Evolutionary conservation across 1,140 invertebrate genomes (phyloP).

Genomic region (Meloidogyne floridensis): DNA sequence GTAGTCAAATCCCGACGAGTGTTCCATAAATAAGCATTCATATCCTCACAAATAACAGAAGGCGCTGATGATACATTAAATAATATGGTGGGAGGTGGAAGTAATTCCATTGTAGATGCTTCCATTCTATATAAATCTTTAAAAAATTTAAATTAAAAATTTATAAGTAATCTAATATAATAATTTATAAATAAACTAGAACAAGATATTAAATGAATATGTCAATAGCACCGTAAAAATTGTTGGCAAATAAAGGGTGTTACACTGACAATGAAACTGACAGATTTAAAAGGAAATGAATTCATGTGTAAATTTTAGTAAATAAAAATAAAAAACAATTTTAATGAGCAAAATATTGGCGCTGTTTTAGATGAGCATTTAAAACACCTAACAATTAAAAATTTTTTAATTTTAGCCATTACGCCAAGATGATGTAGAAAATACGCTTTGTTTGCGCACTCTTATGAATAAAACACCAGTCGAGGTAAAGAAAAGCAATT

Average conservation of each 20-base stretch:
- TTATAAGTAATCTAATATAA: no score
- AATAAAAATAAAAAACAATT: no score
- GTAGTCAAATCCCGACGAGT: constrained; percentile 45
- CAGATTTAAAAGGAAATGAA: background rate
- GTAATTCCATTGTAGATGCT: constrained; percentile 9
- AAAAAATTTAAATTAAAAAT: background rate
- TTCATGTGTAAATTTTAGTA: background rate
- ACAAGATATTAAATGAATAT: background rate
- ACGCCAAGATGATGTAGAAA: no score
- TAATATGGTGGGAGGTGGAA: background rate
- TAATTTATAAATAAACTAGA: background rate
- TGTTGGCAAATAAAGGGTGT: background rate
- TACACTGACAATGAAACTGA: background rate
- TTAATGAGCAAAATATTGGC: no score
- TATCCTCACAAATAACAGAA: constrained; percentile 29
- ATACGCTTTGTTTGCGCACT: no score
- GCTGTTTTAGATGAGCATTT: no score
- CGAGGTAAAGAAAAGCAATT: no score
- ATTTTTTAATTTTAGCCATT: no score
- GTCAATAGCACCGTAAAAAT: constrained; percentile 1
- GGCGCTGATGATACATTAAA: background rate
- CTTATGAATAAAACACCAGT: no score
- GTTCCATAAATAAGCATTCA: constrained; percentile 50
- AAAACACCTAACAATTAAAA: no score
- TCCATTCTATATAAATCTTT: background rate